Evolutionary conservation across 2,113 vertebrate species (phyloP).

Genomic region (Entomyzon cyanotis): DNA sequence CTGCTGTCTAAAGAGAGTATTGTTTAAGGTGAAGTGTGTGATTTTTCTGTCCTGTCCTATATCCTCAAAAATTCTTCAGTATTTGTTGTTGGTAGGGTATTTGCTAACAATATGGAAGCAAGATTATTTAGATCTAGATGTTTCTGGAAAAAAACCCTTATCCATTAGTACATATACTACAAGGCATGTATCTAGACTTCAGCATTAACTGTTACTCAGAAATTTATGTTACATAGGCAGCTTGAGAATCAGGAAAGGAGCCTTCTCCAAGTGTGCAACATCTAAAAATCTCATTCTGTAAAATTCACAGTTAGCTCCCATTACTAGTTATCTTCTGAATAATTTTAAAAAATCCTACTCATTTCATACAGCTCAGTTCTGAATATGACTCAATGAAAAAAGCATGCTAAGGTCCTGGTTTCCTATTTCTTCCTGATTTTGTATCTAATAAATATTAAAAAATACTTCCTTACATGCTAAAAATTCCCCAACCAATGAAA

Average conservation of each 20-base stretch:
- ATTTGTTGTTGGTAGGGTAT: background rate
- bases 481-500: background rate
- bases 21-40: background rate
- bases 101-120: background rate
- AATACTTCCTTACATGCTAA: background rate
- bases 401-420: background rate
- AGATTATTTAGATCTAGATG: background rate
- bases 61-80: background rate
- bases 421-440: background rate
- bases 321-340: background rate
- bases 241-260: background rate
- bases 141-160: background rate
- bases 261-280: background rate
- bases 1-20: slow-evolving; percentile 62
- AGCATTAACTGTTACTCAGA: background rate
- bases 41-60: background rate
- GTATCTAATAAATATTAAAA: accelerated
- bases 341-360: background rate
- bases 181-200: background rate
- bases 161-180: background rate
- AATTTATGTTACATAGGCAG: background rate
- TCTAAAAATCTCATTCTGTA: background rate
- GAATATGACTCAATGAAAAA: background rate
- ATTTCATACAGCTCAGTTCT: background rate
- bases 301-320: background rate